Conservation (phyloP, 2,797 vertebrate species). For the Platyrinchus mystaceus region DNA sequence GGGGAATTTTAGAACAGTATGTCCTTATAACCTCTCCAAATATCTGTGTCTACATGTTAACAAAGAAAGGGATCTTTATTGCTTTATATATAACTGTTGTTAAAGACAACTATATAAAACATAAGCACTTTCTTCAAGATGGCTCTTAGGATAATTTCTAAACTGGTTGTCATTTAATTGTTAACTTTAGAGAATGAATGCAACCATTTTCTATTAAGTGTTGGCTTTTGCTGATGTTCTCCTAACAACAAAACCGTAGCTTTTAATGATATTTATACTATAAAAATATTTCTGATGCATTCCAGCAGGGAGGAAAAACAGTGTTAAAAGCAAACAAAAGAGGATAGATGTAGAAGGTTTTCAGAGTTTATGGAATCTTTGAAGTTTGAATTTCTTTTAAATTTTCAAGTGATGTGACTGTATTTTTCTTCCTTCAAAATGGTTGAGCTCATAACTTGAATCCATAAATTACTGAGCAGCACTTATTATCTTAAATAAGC, state of each 20-base stretch:
- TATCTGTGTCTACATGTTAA: neutral
- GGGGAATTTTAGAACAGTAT: neutral
- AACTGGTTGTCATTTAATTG: neutral
- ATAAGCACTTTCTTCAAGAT: neutral
- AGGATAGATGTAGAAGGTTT: accelerated
- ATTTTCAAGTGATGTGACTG: neutral
- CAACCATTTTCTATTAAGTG: neutral
- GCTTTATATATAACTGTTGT: neutral
- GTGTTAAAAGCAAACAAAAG: neutral
- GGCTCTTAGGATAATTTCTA: neutral
- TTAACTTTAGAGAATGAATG: neutral
- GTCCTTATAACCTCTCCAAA: neutral
- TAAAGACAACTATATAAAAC: neutral
- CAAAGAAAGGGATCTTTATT: neutral
- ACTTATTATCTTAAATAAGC: neutral
- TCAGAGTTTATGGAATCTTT: neutral
- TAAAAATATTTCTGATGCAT: neutral
- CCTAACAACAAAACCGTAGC: neutral
- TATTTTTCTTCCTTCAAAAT: neutral
- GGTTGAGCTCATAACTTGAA: neutral
- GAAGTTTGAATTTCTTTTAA: neutral
- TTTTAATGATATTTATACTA: neutral
- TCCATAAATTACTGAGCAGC: neutral
- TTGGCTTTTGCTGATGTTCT: neutral
- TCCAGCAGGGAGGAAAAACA: neutral